Conservation (phyloP, 2,113 vertebrate genomes). For the Symphodus melops region DNA sequence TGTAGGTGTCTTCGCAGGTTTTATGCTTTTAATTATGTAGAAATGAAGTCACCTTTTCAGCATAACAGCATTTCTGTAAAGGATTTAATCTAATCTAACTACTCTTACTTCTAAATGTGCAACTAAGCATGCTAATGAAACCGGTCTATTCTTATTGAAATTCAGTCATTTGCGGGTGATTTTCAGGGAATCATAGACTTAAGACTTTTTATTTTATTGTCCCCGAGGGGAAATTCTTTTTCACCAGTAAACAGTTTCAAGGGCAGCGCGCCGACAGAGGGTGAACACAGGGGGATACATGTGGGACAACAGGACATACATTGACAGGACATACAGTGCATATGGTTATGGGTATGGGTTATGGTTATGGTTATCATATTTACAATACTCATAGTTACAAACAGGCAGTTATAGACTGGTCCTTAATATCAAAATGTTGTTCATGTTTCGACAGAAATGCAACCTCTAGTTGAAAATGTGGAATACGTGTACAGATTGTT, state of each 20-base stretch:
- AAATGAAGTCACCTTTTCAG: background rate
- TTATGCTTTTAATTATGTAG: background rate
- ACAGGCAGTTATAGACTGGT: background rate
- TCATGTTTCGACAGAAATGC: background rate
- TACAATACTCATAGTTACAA: background rate
- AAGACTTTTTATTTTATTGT: too few relatives aligned
- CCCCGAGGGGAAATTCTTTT: too few relatives aligned
- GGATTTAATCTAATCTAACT: background rate
- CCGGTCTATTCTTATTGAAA: background rate
- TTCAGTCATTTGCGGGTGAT: background rate
- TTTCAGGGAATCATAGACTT: conserved; percentile 9
- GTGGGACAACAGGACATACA: too few relatives aligned
- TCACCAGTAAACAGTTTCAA: too few relatives aligned
- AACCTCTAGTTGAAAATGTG: background rate
- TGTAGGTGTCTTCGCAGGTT: conserved; percentile 16
- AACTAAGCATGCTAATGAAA: background rate
- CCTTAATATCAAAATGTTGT: background rate
- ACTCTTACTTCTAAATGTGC: background rate
- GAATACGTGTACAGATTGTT: background rate
- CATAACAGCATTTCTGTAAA: background rate
- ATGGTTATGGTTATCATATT: too few relatives aligned
- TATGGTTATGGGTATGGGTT: too few relatives aligned
- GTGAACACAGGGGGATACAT: too few relatives aligned
- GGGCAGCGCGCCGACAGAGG: too few relatives aligned
- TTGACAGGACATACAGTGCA: too few relatives aligned